Base-by-base conservation (phyloP, 1,140 invertebrate species). In the Eurosta solidaginis region DNA sequence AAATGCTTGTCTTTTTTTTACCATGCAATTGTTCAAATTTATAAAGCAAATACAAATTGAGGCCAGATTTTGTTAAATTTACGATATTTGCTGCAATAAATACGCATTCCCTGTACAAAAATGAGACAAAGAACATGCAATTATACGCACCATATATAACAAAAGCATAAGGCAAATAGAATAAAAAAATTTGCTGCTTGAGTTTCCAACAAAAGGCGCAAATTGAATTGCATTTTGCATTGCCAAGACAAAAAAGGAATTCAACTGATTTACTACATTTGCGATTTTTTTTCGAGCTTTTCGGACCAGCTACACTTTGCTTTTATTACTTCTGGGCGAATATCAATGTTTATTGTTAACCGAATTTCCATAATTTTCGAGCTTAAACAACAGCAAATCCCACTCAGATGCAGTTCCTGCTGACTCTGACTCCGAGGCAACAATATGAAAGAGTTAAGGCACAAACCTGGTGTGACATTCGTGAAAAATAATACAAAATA, bases 321-420 rank as follows among this genome's bases (percentile, higher is more conserved):
- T 68, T 68, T 68, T 68, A 68, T 68, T 68, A 68, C 59, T 40
- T 10, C n/a, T 36, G 45, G 14, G 42, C 45, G 73, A 74, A 49
- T 45, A 45, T 45, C 42, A 14, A 75, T 75, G 74, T 47, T 45
- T 47, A 50, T 47, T 50, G 74, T 33, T 7, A 45, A n/a, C 74
- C 25, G 74, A 45, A 75, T 45, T 45, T 75, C 42, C 74, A 75
- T 45, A 50, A 50, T 75, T 47, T 47, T 50, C 44, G 74, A 75
- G 74, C 74, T 75, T 47, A 45, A n/a, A 63, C 54, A 63, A 63
- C 54, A 25, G n/a, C 74, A 49, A 47, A 22, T 5, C 42, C 25
- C 9, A 29, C 59, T 33, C 29, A 10, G 10, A 10, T 10, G 3
- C 42, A 10, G 12, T 17, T 29, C 9, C 44, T 33, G 22, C 44